Base-by-base conservation (phyloP, 2,797 vertebrate genomes). In the Sebastes iracundus region DNA sequence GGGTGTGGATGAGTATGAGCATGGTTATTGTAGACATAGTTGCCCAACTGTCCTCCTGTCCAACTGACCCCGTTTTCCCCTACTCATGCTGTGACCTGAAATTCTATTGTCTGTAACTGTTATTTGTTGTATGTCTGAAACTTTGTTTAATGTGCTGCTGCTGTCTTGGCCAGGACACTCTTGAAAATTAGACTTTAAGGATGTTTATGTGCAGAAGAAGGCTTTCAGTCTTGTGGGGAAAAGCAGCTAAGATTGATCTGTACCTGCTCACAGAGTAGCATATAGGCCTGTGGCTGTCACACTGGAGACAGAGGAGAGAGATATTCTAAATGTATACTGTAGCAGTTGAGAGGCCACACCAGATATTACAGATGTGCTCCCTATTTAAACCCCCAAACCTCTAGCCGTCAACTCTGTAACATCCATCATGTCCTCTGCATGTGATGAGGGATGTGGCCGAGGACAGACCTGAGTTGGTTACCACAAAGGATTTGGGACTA, bases 311-410 rank as follows among this genome's bases (percentile, higher is more conserved):
- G 28, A 68, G 59, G 72, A 59, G 75, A 79, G 78, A 75, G 75
- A 76, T 58, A 90, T 84, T 86, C 89, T 87, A 87, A 91, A 86
- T 61, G 66, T 60, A 79, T 66, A 59, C 68, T 67, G 58, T 60
- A 76, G 81, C 75, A 87, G 86, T 74, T 83, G 79, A 77, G 80
- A 81, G 84, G 85, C 80, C 88, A 87, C 79, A 75, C 69, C 81
- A 77, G 80, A 86, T 86, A 87, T 85, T 86, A 84, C 64, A 85
- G 84, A 88, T 87, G 83, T 73, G 78, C 83, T 88, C 82, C 78
- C 78, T 86, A 75, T 90, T 91, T 87, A 92, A 90, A 93, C 72
- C 62, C 85, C 86, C 89, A 27, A 90, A 93, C 82, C 85, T 74
- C 86, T 32, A 82, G 84, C 81, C 74, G 74, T 88, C 84, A 91